Conservation (phyloP, 2,888 invertebrate species). For the Falcaria lacertinaria region DNA sequence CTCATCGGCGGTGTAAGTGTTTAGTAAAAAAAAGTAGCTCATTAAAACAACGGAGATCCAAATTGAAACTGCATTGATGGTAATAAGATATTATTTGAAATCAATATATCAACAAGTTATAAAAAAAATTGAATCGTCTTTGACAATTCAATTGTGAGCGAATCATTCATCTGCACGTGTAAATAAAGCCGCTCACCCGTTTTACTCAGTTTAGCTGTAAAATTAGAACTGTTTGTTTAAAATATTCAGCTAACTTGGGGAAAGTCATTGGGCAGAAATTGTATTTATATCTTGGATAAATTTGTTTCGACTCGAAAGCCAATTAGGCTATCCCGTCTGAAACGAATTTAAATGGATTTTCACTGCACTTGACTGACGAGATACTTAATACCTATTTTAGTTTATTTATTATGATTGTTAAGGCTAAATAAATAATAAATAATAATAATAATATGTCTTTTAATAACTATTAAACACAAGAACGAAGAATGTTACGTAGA, state of each 20-base stretch:
- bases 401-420: constrained; percentile 37
- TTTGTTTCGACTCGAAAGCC: constrained; percentile 26
- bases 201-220: neutral
- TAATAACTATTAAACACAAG: too few species aligned
- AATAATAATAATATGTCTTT: too few species aligned
- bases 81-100: neutral
- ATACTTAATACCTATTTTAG: constrained; percentile 23
- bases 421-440: constrained; percentile 32
- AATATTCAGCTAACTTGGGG: neutral
- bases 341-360: constrained; percentile 31
- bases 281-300: constrained; percentile 26
- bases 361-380: constrained; percentile 21
- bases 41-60: too few species aligned
- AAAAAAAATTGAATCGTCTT: too few species aligned
- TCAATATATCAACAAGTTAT: neutral
- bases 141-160: neutral
- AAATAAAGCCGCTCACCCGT: neutral
- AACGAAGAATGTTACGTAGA: too few species aligned
- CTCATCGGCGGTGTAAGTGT: neutral
- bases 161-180: neutral
- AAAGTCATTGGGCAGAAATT: neutral
- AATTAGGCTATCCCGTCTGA: constrained; percentile 29
- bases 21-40: too few species aligned
- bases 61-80: constrained; percentile 22
- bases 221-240: constrained; percentile 1